These are phyloP conservation scores for Tetrax tetrax DNA, from an alignment of 2,113 vertebrate genomes.

Conservation along the genomic window DNA sequence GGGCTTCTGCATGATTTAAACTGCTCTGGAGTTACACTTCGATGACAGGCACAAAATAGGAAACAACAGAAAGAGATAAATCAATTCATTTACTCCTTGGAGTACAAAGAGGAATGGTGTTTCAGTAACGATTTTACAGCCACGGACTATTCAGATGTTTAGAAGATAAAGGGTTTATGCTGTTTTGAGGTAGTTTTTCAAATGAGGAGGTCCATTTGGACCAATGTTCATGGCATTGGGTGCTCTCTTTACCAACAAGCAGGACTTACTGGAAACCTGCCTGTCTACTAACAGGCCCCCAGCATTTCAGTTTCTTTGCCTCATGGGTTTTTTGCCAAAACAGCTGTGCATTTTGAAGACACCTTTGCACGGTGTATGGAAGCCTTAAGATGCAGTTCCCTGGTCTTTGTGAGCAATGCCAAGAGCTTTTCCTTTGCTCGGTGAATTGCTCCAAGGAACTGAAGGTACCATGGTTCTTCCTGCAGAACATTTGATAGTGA, in stretches of 20 bases:
- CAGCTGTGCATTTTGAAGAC: not conserved
- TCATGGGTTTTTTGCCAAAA: not conserved
- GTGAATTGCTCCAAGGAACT: not conserved
- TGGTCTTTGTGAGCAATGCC: accelerated
- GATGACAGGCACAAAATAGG: not conserved
- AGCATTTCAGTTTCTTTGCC: not conserved
- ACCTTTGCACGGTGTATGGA: accelerated
- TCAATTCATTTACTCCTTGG: not conserved
- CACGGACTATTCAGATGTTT: not conserved
- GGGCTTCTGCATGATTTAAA: not conserved
- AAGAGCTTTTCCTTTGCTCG: not conserved
- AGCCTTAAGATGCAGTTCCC: not conserved
- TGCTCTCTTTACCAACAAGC: not conserved
- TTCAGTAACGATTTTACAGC: not conserved
- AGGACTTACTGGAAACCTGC: not conserved
- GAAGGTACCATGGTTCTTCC: accelerated
- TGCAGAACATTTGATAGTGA: accelerated
- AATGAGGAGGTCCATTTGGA: not conserved
- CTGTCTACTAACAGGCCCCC: not conserved
- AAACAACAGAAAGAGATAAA: not conserved
- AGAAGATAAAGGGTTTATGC: not conserved
- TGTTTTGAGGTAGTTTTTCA: not conserved
- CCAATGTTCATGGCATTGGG: not conserved
- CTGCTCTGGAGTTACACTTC: not conserved
- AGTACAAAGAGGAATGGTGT: not conserved